A percentile compares a stretch with the other conserved stretches of the same genome.
These are phyloP conservation scores for Amblyraja radiata DNA, from an alignment of 2,797 vertebrate genomes.

Conservation along the genomic window DNA sequence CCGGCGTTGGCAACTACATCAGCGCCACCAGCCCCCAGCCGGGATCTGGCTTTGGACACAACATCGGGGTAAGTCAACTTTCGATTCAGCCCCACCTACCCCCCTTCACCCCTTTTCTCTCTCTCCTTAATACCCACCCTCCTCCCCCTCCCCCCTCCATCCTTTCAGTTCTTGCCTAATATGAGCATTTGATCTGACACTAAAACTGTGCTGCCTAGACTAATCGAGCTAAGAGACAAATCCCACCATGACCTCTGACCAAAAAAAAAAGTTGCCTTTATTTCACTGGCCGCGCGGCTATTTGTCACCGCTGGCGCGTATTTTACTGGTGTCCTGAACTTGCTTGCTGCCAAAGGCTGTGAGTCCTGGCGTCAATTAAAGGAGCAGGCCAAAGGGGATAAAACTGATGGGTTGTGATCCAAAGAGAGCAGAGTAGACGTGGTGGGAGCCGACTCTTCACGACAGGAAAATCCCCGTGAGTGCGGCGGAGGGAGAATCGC, in stretches of 20 bases:
- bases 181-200: constrained; percentile 33
- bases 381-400: neutral
- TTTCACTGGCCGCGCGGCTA: neutral
- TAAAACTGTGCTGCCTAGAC: constrained; percentile 6
- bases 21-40: constrained; percentile 90
- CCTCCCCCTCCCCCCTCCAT: neutral
- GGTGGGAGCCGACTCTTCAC: neutral
- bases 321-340: neutral
- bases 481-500: neutral
- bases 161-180: neutral
- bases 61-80: constrained; percentile 81
- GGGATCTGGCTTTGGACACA: constrained; percentile 86
- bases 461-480: neutral
- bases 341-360: neutral
- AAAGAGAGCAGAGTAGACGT: neutral
- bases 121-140: neutral
- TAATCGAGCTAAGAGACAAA: constrained; percentile 20
- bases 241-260: constrained; percentile 21
- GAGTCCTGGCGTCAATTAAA: neutral
- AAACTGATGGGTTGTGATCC: neutral
- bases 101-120: neutral
- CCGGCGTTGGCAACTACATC: constrained; percentile 84
- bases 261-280: neutral
- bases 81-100: neutral
- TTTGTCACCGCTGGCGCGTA: neutral